A percentile compares a stretch with the other conserved stretches of the same genome.
Conservation (phyloP, 2,797 vertebrate genomes). For the Xerus rutilus region DNA sequence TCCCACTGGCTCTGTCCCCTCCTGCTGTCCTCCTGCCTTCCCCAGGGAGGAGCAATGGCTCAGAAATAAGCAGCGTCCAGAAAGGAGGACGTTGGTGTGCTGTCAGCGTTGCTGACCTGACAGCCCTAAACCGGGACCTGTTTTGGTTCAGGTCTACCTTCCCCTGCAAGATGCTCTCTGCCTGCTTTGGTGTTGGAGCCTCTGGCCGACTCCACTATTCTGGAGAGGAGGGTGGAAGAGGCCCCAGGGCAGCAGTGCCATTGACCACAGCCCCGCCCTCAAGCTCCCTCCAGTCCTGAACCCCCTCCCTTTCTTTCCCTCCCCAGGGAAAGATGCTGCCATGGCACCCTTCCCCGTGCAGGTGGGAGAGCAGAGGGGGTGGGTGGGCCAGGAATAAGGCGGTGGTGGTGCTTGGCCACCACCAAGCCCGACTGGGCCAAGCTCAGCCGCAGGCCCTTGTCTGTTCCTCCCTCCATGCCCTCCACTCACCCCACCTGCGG, state of each 20-base stretch:
- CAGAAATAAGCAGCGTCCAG: background rate
- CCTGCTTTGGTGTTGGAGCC: fast-evolving
- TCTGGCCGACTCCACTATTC: background rate
- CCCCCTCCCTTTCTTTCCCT: background rate
- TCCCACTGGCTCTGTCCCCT: background rate
- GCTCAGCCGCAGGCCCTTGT: background rate
- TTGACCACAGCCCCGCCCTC: no score
- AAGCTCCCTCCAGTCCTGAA: background rate
- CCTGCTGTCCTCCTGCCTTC: background rate
- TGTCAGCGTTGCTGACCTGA: background rate
- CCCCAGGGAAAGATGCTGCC: background rate
- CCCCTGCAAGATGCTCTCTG: background rate
- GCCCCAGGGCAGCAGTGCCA: background rate
- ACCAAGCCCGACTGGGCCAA: fast-evolving
- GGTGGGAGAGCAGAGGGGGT: background rate
- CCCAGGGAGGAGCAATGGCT: background rate
- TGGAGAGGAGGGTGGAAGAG: background rate
- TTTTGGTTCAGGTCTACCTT: background rate
- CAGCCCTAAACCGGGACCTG: background rate
- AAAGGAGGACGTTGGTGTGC: background rate
- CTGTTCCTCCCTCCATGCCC: fast-evolving
- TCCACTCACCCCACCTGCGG: no score
- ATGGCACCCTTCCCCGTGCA: background rate
- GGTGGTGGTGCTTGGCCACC: background rate
- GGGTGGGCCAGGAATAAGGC: background rate